Percentiles rank a stretch among this genome's conserved stretches.
Evolutionary conservation across 2,113 vertebrate genomes (phyloP).

Genomic region (Corythoichthys intestinalis): DNA sequence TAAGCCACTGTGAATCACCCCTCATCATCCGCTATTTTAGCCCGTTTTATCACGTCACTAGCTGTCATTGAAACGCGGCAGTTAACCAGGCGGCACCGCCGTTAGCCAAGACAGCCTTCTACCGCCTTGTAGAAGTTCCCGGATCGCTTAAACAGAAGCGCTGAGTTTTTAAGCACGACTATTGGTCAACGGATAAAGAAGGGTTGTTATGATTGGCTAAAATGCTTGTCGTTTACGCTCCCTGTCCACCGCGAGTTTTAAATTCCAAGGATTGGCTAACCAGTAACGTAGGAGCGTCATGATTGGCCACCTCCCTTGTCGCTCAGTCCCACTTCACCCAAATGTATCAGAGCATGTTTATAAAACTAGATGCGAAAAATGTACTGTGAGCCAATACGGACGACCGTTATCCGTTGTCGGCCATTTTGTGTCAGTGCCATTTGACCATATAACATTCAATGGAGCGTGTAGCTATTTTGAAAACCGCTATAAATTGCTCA

Average conservation of each 20-base stretch:
- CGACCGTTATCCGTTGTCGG: too few relatives aligned
- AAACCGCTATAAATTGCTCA: too few relatives aligned
- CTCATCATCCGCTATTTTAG: constrained; percentile 4
- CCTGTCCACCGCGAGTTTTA: too few relatives aligned
- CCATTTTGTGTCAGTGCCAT: too few relatives aligned
- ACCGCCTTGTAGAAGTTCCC: too few relatives aligned
- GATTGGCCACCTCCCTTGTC: background rate
- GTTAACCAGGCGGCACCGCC: background rate
- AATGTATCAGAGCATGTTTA: too few relatives aligned
- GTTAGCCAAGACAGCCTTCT: background rate
- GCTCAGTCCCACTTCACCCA: background rate
- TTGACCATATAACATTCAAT: too few relatives aligned
- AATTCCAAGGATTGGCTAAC: background rate
- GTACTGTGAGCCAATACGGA: too few relatives aligned
- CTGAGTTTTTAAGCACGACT: constrained; percentile 4
- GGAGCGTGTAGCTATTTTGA: too few relatives aligned
- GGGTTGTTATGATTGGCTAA: background rate
- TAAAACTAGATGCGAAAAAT: too few relatives aligned
- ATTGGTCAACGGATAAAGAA: background rate
- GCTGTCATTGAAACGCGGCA: background rate
- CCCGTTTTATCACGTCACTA: background rate
- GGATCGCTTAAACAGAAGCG: background rate
- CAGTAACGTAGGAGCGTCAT: background rate
- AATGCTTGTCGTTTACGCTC: background rate
- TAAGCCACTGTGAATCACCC: background rate